Evolutionary conservation across 2,888 invertebrate species (phyloP).

Genomic region (Sinotaia quadrata): DNA sequence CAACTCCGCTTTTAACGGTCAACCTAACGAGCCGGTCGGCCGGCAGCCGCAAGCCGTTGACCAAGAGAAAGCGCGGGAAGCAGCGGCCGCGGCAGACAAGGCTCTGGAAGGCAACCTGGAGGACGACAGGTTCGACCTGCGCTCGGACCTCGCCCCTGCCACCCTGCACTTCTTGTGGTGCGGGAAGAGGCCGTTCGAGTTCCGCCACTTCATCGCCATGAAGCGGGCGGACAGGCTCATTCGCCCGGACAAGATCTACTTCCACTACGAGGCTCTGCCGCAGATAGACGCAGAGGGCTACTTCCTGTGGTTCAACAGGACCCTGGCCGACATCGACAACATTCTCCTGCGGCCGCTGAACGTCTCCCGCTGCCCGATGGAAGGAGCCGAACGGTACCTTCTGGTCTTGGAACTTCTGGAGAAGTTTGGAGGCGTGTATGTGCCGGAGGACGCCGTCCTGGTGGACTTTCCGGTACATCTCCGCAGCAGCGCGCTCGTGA

Average conservation of each 20-base stretch:
- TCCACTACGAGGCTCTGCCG: slow-evolving; percentile 40
- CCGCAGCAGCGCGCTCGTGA: slow-evolving; percentile 35
- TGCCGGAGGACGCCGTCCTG: slow-evolving; percentile 43
- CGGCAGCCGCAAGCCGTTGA: slow-evolving; percentile 27
- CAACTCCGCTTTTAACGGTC: slow-evolving; percentile 4
- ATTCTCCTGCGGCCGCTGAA: slow-evolving; percentile 37
- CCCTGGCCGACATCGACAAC: slow-evolving; percentile 35
- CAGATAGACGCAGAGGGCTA: slow-evolving; percentile 35
- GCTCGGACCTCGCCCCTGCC: slow-evolving; percentile 42
- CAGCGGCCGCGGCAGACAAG: not conserved
- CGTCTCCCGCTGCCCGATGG: slow-evolving; percentile 31
- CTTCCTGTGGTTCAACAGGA: slow-evolving; percentile 42
- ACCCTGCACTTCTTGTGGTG: slow-evolving; percentile 43
- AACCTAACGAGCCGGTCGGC: slow-evolving; percentile 6
- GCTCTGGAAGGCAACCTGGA: not conserved
- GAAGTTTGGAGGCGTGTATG: slow-evolving; percentile 41
- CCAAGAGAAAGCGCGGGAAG: slow-evolving; percentile 24
- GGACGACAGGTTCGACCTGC: slow-evolving; percentile 33
- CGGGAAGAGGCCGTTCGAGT: slow-evolving; percentile 37
- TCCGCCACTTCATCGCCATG: slow-evolving; percentile 40
- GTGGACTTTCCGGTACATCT: slow-evolving; percentile 45
- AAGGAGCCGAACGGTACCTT: slow-evolving; percentile 39
- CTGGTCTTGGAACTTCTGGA: slow-evolving; percentile 38
- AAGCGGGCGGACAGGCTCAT: slow-evolving; percentile 38
- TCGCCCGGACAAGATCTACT: slow-evolving; percentile 43